Base-by-base conservation (phyloP, 2,113 vertebrate species). In the Illadopsis cleaveri region DNA sequence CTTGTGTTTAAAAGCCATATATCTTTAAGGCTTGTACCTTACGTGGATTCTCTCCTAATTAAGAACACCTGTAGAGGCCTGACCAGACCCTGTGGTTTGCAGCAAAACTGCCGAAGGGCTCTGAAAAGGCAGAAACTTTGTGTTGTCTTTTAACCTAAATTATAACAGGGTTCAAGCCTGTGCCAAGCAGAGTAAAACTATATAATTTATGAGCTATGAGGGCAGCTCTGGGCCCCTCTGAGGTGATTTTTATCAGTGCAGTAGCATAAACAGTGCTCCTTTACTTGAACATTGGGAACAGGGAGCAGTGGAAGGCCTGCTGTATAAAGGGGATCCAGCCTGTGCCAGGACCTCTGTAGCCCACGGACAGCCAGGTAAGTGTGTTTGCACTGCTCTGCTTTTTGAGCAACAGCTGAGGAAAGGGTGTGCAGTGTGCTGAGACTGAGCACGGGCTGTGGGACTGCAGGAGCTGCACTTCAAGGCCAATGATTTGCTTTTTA, bases 61-160 rank as follows among this genome's bases (percentile, higher is more conserved):
- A 96, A 87, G 79, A 96, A 89, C 94, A 93, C 83, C 95, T 90
- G 91, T 97, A 89, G 90, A 94, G 96, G 89, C 82, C 90, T 89
- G 92, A 94, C 91, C 96, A 86, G 88, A 17, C 44, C 95, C 94
- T 93, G 96, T 93, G 95, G 92, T 96, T 97, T 93, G 20, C 86
- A 93, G 82, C 94, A 96, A 78, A 95, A 93, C 90, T 95, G 96
- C 92, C 87, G 60, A 72, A 96, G 95, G 92, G 70, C 92, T 93
- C 96, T 58, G 28, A 90, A 97, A 78, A 82, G 89, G 91, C 77
- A 96, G 83, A 92, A 91, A 88, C 83, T 96, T 91, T 85, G 88
- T 15, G 12, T 83, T 91, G 78, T 89, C 93, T 97, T 96, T 96
- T 96, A 96, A 81, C 90, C 94, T 96, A 75, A 94, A 90, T 92